Base-by-base conservation (phyloP, 2,113 vertebrate species). In the Lota lota region DNA sequence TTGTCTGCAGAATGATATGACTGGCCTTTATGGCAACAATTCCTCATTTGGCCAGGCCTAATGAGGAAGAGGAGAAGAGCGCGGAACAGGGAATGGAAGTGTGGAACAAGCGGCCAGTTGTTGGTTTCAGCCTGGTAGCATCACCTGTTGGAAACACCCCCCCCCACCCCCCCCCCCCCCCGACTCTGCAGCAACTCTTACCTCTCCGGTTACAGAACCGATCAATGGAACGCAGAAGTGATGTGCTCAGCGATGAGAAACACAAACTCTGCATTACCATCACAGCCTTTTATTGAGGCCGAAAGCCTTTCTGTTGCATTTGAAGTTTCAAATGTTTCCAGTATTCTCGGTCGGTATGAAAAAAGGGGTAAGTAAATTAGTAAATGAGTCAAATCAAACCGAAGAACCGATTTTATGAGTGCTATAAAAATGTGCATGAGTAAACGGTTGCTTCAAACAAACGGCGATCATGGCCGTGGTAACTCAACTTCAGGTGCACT, bases 191-290 rank as follows among this genome's bases (percentile, higher is more conserved):
- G 76, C 76, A 79, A 74, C 76, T 71, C 79, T 68, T 75, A 75
- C 79, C 75, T 77, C 83, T 85, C 75, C 79, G 83, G 83, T 88
- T 85, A 76, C 83, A 77, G 76, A 21, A 59, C 51, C 36, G 68
- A 87, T 89, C 87, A 80, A 88, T 83, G 80, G 64, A 64, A 72
- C 64, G 63, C 12, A 73, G 77, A 87, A 86, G 79, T 82, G 84
- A 83, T 83, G 83, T 87, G 76, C 78, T 89, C 79, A 88, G 85
- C 84, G 68, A 36, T 64, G 66, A 79, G 79, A 88, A 85, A 82
- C 80, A 83, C 79, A 82, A 84, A 79, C 74, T 76, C 77, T 79
- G 88, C 85, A 85, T 85, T 83, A 84, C 83, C 76, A 2, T 33
- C 28, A 80, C 67, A 84, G 66, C 69, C 57, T 70, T 61, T 72